Evolutionary conservation across 2,113 vertebrate genomes (phyloP).

Genomic region (Sinocyclocheilus anshuiensis): DNA sequence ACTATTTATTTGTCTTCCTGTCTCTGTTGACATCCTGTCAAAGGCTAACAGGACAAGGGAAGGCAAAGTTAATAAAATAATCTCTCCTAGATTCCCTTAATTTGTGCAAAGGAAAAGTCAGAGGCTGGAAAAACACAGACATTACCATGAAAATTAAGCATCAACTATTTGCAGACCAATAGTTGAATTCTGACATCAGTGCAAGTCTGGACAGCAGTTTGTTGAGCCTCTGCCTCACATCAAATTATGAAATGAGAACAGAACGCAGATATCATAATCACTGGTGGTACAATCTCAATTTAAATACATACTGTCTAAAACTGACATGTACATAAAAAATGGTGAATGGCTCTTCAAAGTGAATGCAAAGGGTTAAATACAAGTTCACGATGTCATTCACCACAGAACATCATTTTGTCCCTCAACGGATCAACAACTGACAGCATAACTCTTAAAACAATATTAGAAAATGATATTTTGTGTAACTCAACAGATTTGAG

Average conservation of each 20-base stretch:
- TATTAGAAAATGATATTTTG: too few species aligned
- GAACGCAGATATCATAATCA: background rate
- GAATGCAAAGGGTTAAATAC: background rate
- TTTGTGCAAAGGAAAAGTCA: constrained; percentile 28
- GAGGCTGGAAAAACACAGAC: constrained; percentile 13
- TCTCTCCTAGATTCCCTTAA: background rate
- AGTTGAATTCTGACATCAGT: constrained; percentile 11
- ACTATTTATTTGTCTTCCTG: constrained; percentile 28
- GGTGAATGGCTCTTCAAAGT: background rate
- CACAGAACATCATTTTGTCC: background rate
- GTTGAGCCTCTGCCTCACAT: background rate
- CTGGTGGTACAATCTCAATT: background rate
- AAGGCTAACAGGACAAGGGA: background rate
- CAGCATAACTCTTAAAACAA: too few species aligned
- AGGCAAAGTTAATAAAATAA: background rate
- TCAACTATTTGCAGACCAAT: background rate
- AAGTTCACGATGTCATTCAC: background rate
- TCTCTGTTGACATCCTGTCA: background rate
- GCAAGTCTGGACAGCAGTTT: constrained; percentile 22
- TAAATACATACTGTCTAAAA: background rate
- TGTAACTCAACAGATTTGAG: background rate
- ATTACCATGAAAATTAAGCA: background rate
- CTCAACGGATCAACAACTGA: background rate
- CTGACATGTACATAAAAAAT: background rate
- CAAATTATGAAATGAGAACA: background rate